Evolutionary conservation across 2,113 vertebrate genomes (phyloP).

Genomic region (Paramisgurnus dabryanus): DNA sequence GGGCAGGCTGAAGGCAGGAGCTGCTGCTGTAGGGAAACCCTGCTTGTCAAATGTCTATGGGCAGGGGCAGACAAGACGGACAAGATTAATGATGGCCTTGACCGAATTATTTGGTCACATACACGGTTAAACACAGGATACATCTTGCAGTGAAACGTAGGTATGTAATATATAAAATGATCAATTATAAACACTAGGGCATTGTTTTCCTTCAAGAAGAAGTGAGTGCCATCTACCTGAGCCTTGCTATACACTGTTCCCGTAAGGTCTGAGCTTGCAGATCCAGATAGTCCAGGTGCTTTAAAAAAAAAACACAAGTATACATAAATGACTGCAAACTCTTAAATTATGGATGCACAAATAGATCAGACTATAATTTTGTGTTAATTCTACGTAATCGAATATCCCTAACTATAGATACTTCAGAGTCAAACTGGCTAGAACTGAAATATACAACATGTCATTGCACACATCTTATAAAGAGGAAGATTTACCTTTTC

Average conservation of each 20-base stretch:
- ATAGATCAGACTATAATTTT: too few species aligned
- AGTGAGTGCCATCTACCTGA: slow-evolving; percentile 76
- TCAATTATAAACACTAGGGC: too few species aligned
- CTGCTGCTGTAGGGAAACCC: slow-evolving; percentile 93
- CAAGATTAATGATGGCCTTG: neutral
- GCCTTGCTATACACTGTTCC: slow-evolving; percentile 93
- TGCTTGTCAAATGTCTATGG: slow-evolving; percentile 92
- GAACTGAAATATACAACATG: too few species aligned
- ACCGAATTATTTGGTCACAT: neutral
- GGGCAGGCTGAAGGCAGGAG: slow-evolving; percentile 91
- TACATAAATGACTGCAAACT: neutral
- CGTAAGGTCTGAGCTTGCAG: slow-evolving; percentile 88
- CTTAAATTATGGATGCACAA: neutral
- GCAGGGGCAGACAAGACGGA: neutral
- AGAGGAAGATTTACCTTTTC: slow-evolving; percentile 84
- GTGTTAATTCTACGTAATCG: too few species aligned
- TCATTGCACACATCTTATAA: too few species aligned
- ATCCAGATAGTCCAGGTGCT: slow-evolving; percentile 86
- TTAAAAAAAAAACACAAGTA: neutral
- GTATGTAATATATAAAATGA: too few species aligned
- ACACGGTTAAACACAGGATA: too few species aligned
- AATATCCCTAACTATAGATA: too few species aligned
- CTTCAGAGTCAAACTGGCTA: too few species aligned
- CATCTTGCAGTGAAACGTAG: too few species aligned
- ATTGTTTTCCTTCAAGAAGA: neutral